A percentile compares a stretch with the other conserved stretches of the same genome.
phyloP scores from a whole-genome alignment of 2,888 invertebrate genomes.

The Harpalus rubripes region DNA sequence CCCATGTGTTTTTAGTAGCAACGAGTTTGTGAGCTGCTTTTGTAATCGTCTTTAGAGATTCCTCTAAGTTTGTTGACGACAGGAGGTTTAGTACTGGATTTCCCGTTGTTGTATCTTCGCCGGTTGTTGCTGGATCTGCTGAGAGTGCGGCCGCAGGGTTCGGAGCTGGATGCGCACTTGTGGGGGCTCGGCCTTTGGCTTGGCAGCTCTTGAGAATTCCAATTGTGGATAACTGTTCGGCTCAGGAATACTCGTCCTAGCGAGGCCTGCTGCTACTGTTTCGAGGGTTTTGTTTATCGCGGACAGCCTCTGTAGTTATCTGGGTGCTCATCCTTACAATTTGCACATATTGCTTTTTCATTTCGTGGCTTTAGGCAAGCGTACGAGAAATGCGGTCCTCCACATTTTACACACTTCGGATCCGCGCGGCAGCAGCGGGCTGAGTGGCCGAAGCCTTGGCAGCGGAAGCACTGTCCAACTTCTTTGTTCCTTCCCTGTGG shows the following conservation, averaged over 20 bases:
- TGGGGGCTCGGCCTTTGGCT: not conserved
- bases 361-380: slow-evolving; percentile 3
- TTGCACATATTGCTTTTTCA: slow-evolving; percentile 39
- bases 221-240: not conserved
- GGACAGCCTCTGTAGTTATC: slow-evolving; percentile 38
- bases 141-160: not conserved
- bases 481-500: not conserved
- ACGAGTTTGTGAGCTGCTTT: not conserved
- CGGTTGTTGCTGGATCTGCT: not conserved
- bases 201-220: not conserved
- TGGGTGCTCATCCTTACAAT: slow-evolving; percentile 42
- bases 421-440: slow-evolving; percentile 15
- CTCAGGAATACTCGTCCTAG: too few species aligned
- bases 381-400: not conserved
- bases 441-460: slow-evolving; percentile 48
- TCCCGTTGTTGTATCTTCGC: not conserved
- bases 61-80: not conserved
- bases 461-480: slow-evolving; percentile 43
- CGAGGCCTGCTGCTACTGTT: not conserved
- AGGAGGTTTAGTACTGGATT: not conserved
- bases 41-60: not conserved
- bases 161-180: too few species aligned
- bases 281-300: slow-evolving; percentile 8
- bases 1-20: not conserved
- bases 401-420: slow-evolving; percentile 24